phyloP scores from a whole-genome alignment of 1,140 invertebrate genomes.

The Aleiodes sp. region DNA sequence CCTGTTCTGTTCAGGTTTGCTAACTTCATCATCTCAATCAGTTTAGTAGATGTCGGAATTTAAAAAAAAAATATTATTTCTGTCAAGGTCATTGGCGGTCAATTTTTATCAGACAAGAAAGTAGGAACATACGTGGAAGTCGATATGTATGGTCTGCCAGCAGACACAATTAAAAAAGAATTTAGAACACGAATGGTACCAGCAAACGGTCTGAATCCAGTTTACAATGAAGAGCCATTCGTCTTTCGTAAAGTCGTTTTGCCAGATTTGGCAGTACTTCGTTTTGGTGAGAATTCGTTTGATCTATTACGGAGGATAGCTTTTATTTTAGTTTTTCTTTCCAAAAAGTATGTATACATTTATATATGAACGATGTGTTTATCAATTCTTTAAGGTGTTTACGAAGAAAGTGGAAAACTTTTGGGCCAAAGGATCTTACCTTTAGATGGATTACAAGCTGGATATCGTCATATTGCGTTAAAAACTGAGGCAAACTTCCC shows the following conservation, averaged over 20 bases:
- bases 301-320: too few relatives aligned
- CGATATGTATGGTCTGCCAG: conserved; percentile 86
- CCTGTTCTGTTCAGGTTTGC: conserved; percentile 77
- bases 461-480: conserved; percentile 97
- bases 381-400: conserved; percentile 71
- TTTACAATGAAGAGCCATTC: conserved; percentile 87
- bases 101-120: conserved; percentile 63
- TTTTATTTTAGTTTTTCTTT: conserved; percentile 1
- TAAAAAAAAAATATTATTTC: conserved; percentile 26
- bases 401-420: conserved; percentile 97
- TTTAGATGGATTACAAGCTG: conserved; percentile 95
- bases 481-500: conserved; percentile 99
- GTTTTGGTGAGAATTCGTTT: conserved; percentile 89
- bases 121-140: conserved; percentile 81
- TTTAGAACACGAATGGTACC: conserved; percentile 84
- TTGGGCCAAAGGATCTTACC: conserved; percentile 97
- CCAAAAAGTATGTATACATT: not conserved
- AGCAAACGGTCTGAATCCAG: conserved; percentile 82
- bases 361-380: not conserved
- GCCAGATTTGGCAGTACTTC: conserved; percentile 95
- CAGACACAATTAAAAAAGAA: conserved; percentile 85
- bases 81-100: conserved; percentile 57
- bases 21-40: too few relatives aligned
- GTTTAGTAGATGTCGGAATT: too few relatives aligned
- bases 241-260: conserved; percentile 91